Evolutionary conservation across 2,888 invertebrate genomes (phyloP), one percentile per base, ranked within the genome.

Genomic region (Alviniconcha strummeri): DNA sequence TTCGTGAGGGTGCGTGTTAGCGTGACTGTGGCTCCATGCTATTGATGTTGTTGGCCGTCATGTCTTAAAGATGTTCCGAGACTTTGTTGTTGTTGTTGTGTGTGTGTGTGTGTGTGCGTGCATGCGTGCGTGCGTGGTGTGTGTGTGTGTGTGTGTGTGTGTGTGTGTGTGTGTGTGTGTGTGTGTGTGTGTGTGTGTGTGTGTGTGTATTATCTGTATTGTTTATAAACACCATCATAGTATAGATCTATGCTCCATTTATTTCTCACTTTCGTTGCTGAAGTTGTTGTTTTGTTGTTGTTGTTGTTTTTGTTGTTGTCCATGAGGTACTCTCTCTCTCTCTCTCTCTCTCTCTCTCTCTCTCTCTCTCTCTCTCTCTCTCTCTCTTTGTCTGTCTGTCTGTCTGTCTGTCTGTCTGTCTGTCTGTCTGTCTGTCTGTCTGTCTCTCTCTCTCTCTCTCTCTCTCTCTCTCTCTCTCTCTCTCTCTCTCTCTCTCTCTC

Each of bases 141-240:
- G 54, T 64, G 71, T 71, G 56, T 55, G 56, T 67, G 17, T 13
- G 55, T 69, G 54, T 80, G 6, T 69, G 69, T 69, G 77, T n/a
- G 55, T n/a, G 57, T 15, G 57, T 77, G 77, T 0, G 77, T 77
- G n/a, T 11, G 19, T n/a, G 77, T 4, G 56, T 77, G 77, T 56
- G 55, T 55, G 77, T 55, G 60, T 57, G 77, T 17, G 77, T 77
- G 77, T 13, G 15, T 55, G 77, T 77, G 77, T 77, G 77, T 78
- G 60, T 6, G 0, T 57, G 36, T 57, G 0, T 17, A 17, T 60
- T 55, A 17, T 57, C 0, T 77, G 56, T 77, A 19, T 57, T 36
- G 36, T 36, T 36, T 36, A 36, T 36, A 36, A 36, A 36, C 36
- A 36, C 36, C 36, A 36, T 36, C 36, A 36, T 36, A 36, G 36